Conservation (phyloP, 2,888 invertebrate species). For the Timema cristinae region DNA sequence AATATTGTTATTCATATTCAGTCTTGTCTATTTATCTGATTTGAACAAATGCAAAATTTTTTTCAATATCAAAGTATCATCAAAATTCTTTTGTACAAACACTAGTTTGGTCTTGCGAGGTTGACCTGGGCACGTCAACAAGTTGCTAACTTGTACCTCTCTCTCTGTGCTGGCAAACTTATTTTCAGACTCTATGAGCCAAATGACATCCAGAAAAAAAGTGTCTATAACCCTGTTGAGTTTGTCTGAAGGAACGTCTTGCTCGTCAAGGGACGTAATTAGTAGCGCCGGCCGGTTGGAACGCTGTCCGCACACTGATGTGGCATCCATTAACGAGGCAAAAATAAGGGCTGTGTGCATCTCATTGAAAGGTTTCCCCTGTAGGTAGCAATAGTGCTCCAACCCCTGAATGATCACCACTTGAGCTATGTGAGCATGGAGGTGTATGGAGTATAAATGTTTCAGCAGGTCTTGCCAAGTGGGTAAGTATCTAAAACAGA, state of each 20-base stretch:
- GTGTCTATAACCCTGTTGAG: slow-evolving; percentile 21
- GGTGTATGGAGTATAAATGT: slow-evolving; percentile 41
- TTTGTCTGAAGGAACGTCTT: not conserved
- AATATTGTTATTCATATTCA: no score
- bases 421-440: slow-evolving; percentile 40
- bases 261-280: slow-evolving; percentile 21
- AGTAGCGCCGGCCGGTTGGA: slow-evolving; percentile 13
- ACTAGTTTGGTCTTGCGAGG: not conserved
- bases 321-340: slow-evolving; percentile 39
- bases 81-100: slow-evolving; percentile 4
- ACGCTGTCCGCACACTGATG: slow-evolving; percentile 34
- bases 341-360: slow-evolving; percentile 36
- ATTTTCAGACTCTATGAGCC: slow-evolving; percentile 22
- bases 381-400: slow-evolving; percentile 38
- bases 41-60: slow-evolving; percentile 19
- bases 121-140: not conserved
- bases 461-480: slow-evolving; percentile 39
- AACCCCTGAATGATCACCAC: slow-evolving; percentile 40
- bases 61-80: slow-evolving; percentile 7
- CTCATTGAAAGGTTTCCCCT: slow-evolving; percentile 28
- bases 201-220: slow-evolving; percentile 25
- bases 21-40: not conserved
- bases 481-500: slow-evolving; percentile 39
- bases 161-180: not conserved
- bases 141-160: not conserved